Conservation (phyloP, 2,797 vertebrate species). For the Momotus momota region DNA sequence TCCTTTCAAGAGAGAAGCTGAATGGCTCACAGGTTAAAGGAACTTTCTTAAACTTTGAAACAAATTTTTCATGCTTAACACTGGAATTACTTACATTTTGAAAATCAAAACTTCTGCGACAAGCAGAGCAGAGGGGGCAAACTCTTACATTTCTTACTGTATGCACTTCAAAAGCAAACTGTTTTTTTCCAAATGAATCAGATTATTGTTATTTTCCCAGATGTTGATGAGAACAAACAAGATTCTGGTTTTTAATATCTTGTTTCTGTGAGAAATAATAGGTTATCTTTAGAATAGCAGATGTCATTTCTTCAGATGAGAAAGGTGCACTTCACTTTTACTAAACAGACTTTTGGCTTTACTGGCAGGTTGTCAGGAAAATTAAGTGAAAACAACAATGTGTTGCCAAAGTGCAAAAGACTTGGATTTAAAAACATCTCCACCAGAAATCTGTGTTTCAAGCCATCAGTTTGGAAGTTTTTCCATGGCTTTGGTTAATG, state of each 20-base stretch:
- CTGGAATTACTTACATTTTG: neutral
- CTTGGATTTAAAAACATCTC: conserved; percentile 29
- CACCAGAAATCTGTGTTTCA: conserved; percentile 22
- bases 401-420: conserved; percentile 12
- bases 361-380: conserved; percentile 38
- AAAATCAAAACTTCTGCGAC: neutral
- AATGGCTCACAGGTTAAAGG: neutral
- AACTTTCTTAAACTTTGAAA: neutral
- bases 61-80: neutral
- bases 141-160: neutral
- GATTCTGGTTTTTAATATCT: neutral
- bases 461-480: neutral
- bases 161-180: neutral
- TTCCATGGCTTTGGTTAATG: neutral
- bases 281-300: conserved; percentile 24
- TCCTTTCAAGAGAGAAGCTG: neutral
- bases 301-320: conserved; percentile 25
- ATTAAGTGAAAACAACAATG: neutral
- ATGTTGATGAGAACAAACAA: conserved; percentile 3
- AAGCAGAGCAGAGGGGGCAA: neutral
- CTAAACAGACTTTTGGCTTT: conserved; percentile 8
- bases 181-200: neutral
- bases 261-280: conserved; percentile 20
- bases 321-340: neutral
- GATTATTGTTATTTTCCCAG: conserved; percentile 24